Evolutionary conservation across 2,797 vertebrate genomes (phyloP), one percentile per base, ranked within the genome.

Genomic region (Coreius guichenoti): DNA sequence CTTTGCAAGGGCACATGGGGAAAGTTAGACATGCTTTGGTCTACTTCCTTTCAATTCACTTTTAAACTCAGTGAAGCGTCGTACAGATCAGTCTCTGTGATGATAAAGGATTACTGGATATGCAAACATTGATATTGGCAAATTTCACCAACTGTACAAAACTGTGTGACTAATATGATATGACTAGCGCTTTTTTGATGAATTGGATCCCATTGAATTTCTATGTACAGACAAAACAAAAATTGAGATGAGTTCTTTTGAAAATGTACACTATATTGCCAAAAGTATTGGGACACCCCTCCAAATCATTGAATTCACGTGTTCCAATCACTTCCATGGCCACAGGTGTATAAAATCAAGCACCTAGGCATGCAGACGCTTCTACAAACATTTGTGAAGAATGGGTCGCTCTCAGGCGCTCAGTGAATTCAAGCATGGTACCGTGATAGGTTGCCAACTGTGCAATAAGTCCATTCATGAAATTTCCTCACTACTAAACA

Each of bases 61-160:
- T 81, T 80, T 16, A 54, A 33, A 78, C 16, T 39, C 82, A 74
- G 45, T 67, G 2, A 4, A 79, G 81, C 82, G 23, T 81, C 68
- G 80, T 26, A 84, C 31, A 73, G 5, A 72, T 17, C 43, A 31
- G 17, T 76, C 21, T 26, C 1, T 61, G 43, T 26, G 23, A 73
- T 79, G 61, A 79, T 61, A 78, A 56, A 7, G 14, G 39, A 56
- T 54, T 8, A 29, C 51, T 81, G 2, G 16, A 3, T 56, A 81
- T 81, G 47, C 21, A 67, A 49, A 33, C 43, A 21, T 12, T n/a
- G 21, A 61, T 49, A 19, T 49, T 14, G 12, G 6, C 12, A 36
- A n/a, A 8, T 51, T 49, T 54, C 29, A 21, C 63, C 45, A 68
- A 16, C n/a, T 49, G 21, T 80, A 23, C 61, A 80, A 65, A 23